Conservation (phyloP, 2,113 vertebrate species). For the Lophochroa leadbeateri region DNA sequence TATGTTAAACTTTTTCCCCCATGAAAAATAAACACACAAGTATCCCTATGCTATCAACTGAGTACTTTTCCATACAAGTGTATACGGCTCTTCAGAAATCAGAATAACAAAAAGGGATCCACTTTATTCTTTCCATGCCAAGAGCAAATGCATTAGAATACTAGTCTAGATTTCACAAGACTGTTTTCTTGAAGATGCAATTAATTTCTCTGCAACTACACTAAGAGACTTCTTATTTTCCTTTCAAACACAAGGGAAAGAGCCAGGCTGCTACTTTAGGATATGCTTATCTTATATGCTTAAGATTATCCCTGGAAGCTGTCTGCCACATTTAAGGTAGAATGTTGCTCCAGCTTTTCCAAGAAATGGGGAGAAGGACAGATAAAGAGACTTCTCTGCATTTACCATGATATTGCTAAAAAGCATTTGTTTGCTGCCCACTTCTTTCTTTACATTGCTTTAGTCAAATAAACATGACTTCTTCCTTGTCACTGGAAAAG, state of each 20-base stretch:
- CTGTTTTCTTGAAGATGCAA: not conserved
- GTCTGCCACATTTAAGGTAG: not conserved
- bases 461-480: not conserved
- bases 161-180: not conserved
- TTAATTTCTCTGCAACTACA: not conserved
- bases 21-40: not conserved
- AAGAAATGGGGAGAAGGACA: not conserved
- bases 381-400: not conserved
- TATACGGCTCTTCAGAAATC: not conserved
- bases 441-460: not conserved
- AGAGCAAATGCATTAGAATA: not conserved
- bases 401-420: not conserved
- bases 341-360: not conserved
- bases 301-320: not conserved
- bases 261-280: not conserved
- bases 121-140: not conserved
- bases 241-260: not conserved
- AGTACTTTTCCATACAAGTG: not conserved
- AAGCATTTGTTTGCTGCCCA: not conserved
- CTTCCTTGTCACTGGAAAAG: not conserved
- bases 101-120: not conserved
- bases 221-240: not conserved
- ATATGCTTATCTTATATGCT: not conserved
- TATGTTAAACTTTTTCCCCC: not conserved
- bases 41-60: not conserved